These are phyloP conservation scores for Poeciliopsis infans DNA, from an alignment of 2,797 vertebrate species.

Conservation along the genomic window DNA sequence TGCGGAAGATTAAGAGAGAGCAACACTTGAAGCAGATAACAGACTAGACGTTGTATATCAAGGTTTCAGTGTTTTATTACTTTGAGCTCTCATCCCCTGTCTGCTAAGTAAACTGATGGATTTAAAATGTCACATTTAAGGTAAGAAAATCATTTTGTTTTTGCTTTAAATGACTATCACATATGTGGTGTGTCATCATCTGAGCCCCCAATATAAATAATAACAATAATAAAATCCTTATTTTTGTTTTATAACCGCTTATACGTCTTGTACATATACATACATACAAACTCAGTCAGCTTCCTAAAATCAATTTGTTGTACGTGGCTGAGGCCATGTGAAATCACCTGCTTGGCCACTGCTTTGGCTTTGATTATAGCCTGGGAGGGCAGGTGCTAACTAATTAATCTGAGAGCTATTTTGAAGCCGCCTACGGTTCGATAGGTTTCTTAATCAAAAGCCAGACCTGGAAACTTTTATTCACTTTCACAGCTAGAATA, in stretches of 20 bases:
- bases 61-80: background rate
- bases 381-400: conserved; percentile 22
- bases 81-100: background rate
- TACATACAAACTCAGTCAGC: too few relatives aligned
- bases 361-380: background rate
- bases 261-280: too few relatives aligned
- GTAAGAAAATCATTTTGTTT: background rate
- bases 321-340: background rate
- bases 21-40: background rate
- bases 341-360: background rate
- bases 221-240: too few relatives aligned
- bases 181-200: background rate
- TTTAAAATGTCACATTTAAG: background rate
- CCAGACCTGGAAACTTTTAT: conserved; percentile 45
- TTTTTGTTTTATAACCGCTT: too few relatives aligned
- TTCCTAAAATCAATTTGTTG: too few relatives aligned
- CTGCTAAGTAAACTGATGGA: background rate
- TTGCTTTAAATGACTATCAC: background rate
- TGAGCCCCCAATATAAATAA: background rate
- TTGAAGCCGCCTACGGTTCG: conserved; percentile 21
- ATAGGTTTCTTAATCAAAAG: conserved; percentile 57
- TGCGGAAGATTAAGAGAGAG: background rate
- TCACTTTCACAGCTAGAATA: conserved; percentile 39
- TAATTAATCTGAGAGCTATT: conserved; percentile 39
- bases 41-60: background rate